Base-by-base conservation (phyloP, 2,113 vertebrate genomes). In the Pleuronectes platessa region DNA sequence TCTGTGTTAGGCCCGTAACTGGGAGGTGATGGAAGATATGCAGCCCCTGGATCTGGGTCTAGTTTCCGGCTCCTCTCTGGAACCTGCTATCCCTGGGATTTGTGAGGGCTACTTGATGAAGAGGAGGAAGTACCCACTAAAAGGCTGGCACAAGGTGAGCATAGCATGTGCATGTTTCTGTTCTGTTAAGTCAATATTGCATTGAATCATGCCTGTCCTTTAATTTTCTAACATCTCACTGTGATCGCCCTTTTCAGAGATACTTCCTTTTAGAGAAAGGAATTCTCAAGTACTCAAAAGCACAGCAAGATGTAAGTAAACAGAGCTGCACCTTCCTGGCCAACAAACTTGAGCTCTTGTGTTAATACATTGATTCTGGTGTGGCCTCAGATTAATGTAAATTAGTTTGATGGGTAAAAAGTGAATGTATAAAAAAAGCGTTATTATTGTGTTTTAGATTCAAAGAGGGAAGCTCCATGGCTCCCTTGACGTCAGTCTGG, bases 101-200 rank as follows among this genome's bases (percentile, higher is more conserved):
- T 97, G 96, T 74, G 96, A 98, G 88, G 97, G 97, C 0, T 96
- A 94, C 84, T 86, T 99, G 90, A 95, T 98, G 88, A 99, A 98
- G 93, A 97, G 95, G 90, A 96, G 97, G 78, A 99, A 98, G 87
- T 98, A 96, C 92, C 97, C 97, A 1, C 92, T 99, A 60, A 98
- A 97, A 84, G 97, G 97, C 73, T 98, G 97, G 97, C 97, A 98
- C 93, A 99, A 97, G 95, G 97, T 98, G 80, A 89, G 1, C 5
- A 2, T 2, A 27, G 24, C n/a, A n/a, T 40, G 10, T n/a, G 14
- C 26, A 2, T 13, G 8, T 35, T 45, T 62, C 54, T 49, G 4
- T 9, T 51, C 4, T 18, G 18, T 51, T 17, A 56, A 14, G 21
- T n/a, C 49, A 61, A 37, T 11, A 37, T 26, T n/a, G 12, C 49